Evolutionary conservation across 2,113 vertebrate genomes (phyloP).

Genomic region (Romanogobio albipinnatus): DNA sequence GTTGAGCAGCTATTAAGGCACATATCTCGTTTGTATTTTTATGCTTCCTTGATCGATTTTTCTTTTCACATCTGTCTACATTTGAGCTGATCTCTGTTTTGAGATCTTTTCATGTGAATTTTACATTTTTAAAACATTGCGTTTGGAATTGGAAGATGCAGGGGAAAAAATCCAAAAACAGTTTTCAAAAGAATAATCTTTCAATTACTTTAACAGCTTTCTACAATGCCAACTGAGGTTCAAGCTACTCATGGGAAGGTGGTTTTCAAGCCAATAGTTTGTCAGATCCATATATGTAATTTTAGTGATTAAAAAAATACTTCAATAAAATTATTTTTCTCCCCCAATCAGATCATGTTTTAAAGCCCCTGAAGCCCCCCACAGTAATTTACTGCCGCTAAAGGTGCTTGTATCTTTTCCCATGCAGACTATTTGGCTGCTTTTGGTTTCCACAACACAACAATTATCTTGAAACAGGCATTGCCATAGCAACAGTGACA

Average conservation of each 20-base stretch:
- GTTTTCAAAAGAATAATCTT: background rate
- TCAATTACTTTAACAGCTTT: background rate
- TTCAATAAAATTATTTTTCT: background rate
- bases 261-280: background rate
- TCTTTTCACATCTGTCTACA: background rate
- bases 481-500: slow-evolving; percentile 55
- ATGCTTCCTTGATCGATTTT: background rate
- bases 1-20: background rate
- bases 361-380: background rate
- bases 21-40: background rate
- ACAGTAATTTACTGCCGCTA: background rate
- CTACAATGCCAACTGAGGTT: background rate
- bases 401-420: slow-evolving; percentile 28
- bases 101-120: background rate
- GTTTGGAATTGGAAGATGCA: background rate
- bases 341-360: too few relatives aligned
- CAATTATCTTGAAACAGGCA: slow-evolving; percentile 42
- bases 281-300: background rate
- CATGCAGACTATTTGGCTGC: slow-evolving; percentile 32
- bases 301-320: background rate
- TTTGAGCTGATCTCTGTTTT: background rate
- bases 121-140: background rate
- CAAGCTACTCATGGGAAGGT: background rate
- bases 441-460: slow-evolving; percentile 43
- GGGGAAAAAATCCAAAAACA: background rate